phyloP scores from a whole-genome alignment of 2,888 invertebrate species.

The Limnephilus rhombicus region DNA sequence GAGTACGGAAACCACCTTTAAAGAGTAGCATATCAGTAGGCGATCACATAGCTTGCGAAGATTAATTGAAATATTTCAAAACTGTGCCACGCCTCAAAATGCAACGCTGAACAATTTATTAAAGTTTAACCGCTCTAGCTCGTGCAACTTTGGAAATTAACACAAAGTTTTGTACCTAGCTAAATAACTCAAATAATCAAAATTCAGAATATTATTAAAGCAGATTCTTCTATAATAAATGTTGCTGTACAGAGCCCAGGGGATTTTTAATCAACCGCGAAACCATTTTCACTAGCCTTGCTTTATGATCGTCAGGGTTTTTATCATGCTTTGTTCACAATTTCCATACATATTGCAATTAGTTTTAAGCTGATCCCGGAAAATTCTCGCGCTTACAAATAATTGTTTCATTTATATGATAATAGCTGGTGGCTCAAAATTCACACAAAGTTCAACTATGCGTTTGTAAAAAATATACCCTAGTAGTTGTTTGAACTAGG shows the following conservation, averaged over 20 bases:
- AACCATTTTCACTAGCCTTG: background rate
- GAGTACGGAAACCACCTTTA: no score
- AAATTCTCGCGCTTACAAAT: background rate
- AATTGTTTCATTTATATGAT: constrained; percentile 35
- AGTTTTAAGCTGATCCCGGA: background rate
- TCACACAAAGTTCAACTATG: background rate
- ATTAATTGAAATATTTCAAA: background rate
- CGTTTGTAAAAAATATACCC: background rate
- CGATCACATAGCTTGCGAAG: no score
- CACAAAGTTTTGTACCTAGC: background rate
- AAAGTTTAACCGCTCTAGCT: background rate
- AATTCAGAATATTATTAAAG: background rate
- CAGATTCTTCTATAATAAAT: background rate
- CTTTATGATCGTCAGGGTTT: background rate
- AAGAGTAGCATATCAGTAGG: no score
- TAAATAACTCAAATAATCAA: background rate
- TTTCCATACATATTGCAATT: background rate
- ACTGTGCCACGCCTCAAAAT: background rate
- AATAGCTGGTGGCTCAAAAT: background rate
- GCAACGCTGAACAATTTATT: background rate
- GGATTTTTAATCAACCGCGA: background rate
- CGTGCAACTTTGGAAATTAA: background rate
- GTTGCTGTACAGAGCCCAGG: background rate
- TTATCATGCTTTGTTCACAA: background rate
- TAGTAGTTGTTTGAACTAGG: background rate